phyloP scores from a whole-genome alignment of 2,797 vertebrate genomes.

The Amblyraja radiata region DNA sequence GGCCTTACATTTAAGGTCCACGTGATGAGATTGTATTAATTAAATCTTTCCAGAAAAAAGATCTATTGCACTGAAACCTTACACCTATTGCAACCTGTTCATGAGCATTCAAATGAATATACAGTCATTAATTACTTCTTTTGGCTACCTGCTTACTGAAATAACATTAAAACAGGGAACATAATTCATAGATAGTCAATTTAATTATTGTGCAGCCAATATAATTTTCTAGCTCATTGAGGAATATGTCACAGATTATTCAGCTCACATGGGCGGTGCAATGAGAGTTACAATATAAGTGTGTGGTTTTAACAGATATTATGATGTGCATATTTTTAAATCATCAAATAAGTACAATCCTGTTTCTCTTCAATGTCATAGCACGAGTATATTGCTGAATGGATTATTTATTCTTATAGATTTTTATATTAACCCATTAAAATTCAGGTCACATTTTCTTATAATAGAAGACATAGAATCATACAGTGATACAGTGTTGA shows the following conservation, averaged over 20 bases:
- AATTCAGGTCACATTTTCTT: not conserved
- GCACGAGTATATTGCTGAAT: not conserved
- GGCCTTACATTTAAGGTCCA: not conserved
- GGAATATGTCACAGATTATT: not conserved
- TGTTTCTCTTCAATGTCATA: not conserved
- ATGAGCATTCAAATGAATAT: not conserved
- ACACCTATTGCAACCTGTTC: not conserved
- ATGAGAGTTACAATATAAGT: not conserved
- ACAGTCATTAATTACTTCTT: not conserved
- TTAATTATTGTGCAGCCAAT: not conserved
- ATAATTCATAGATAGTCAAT: not conserved
- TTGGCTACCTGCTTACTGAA: not conserved
- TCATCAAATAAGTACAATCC: not conserved
- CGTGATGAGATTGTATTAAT: not conserved
- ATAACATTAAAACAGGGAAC: not conserved
- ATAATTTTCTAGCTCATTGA: not conserved
- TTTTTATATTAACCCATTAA: not conserved
- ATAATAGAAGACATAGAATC: no score
- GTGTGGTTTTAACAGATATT: not conserved
- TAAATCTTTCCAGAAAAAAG: not conserved
- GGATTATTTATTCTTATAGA: no score
- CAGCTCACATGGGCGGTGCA: not conserved
- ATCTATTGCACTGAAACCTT: not conserved
- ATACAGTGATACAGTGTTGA: no score
- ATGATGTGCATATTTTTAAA: not conserved